Conservation (phyloP, 2,113 vertebrate species). For the Trochalopteron elliotii region DNA sequence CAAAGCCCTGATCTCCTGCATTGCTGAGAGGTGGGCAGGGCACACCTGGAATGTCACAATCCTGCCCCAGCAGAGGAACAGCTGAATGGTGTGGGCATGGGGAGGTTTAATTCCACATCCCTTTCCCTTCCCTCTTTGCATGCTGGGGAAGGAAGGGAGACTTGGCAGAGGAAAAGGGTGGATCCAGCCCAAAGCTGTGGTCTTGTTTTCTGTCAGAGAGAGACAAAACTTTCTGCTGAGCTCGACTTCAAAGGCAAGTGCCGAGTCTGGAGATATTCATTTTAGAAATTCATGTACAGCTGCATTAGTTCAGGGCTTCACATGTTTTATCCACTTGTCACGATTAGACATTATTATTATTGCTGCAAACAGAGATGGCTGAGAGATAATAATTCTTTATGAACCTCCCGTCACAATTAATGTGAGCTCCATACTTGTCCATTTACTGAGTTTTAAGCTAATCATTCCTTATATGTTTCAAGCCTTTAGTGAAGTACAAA, state of each 20-base stretch:
- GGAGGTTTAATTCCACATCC: background rate
- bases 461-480: conserved; percentile 77
- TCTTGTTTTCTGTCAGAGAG: background rate
- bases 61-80: background rate
- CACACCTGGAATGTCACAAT: accelerated
- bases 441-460: conserved; percentile 71
- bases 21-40: background rate
- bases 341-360: conserved; percentile 70
- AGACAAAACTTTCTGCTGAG: conserved; percentile 44
- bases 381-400: conserved; percentile 74
- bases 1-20: background rate
- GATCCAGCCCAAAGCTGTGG: background rate
- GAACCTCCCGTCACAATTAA: conserved; percentile 75
- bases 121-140: background rate
- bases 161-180: background rate
- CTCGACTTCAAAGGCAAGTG: conserved; percentile 32
- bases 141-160: background rate
- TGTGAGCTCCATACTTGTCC: conserved; percentile 60
- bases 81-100: background rate
- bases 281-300: conserved; percentile 64
- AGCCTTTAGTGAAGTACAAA: conserved; percentile 79
- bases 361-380: conserved; percentile 72
- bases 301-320: conserved; percentile 63
- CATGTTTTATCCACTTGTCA: conserved; percentile 72
- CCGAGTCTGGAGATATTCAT: conserved; percentile 30